These are phyloP conservation scores for Acronicta leporina DNA, from an alignment of 2,888 invertebrate genomes.

Conservation along the genomic window DNA sequence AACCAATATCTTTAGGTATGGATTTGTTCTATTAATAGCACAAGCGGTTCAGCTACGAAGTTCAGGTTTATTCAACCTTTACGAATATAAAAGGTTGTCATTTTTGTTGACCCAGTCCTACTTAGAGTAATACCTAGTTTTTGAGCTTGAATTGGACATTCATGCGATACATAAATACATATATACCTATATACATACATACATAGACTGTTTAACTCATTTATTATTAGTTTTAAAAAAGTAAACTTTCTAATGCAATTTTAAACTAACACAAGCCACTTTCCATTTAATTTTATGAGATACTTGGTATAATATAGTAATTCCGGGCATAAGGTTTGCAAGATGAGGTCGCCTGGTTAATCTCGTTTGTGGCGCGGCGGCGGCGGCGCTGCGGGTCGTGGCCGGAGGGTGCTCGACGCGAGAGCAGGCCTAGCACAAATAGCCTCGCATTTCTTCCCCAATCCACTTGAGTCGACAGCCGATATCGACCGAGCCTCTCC, in stretches of 20 bases:
- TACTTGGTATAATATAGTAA: conserved; percentile 58
- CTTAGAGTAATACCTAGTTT: too few species aligned
- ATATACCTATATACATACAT: too few species aligned
- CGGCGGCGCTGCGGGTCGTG: conserved; percentile 54
- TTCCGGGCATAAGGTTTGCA: conserved; percentile 64
- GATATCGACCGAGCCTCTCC: conserved; percentile 72
- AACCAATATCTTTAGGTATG: conserved; percentile 16
- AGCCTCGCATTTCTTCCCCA: conserved; percentile 81
- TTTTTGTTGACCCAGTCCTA: conserved; percentile 45
- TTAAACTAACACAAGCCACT: conserved; percentile 26
- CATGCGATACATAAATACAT: too few species aligned
- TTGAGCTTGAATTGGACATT: too few species aligned
- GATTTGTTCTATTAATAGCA: conserved; percentile 27
- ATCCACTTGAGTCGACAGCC: conserved; percentile 77
- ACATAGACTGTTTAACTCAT: too few species aligned
- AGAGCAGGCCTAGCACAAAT: conserved; percentile 74
- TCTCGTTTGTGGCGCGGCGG: conserved; percentile 74
- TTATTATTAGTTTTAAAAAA: too few species aligned
- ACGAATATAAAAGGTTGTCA: conserved; percentile 39
- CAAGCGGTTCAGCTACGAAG: conserved; percentile 25
- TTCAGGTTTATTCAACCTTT: conserved; percentile 47
- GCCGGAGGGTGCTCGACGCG: conserved; percentile 71
- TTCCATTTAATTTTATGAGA: conserved; percentile 45
- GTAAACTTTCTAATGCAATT: conserved; percentile 22
- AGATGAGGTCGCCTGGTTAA: conserved; percentile 75